Evolutionary conservation across 2,888 invertebrate genomes (phyloP), one percentile per base, ranked within the genome.

Genomic region (Lithophane leautieri): DNA sequence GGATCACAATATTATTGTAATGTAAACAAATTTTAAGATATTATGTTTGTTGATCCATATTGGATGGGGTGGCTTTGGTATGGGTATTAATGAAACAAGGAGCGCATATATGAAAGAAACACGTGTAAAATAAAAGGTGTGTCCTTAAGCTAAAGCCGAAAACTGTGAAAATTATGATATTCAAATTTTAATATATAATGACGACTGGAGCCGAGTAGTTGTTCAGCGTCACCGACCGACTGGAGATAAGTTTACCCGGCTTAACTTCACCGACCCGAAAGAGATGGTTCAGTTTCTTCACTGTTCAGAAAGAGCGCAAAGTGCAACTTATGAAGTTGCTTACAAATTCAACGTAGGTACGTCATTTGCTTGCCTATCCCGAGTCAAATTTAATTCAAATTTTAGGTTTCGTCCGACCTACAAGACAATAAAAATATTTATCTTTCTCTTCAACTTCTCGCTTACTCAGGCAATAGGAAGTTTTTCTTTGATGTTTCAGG

Each of bases 1-100:
- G 84, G 86, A 88, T 85, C 83, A 85, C 79, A 90, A 90, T 90
- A 89, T 90, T 88, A 86, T 89, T 89, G 89, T 88, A 88, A 86
- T 79, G 76, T 70, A 81, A 88, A 81, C 78, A 79, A 85, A 76
- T 85, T 79, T 84, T 72, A 9, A 73, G 70, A 70, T 66, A 70
- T 22, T 50, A n/a, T 76, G 54, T 84, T 83, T 83, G 52, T 78
- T 83, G 40, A 69, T 71, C 42, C 79, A 60, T 73, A 62, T 69
- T 77, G 61, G 34, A 66, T 69, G 71, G 58, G 50, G 19, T 34
- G 7, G 2, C 58, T 25, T 0, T 40, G 16, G 54, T n/a, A n/a
- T n/a, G n/a, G 12, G 83, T 82, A 82, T 58, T 58, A 47, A 77
- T 67, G n/a, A 44, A 28, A 70, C n/a, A n/a, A 69, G 40, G 50